Conservation (phyloP, 2,113 vertebrate genomes). For the Capreolus pygargus region DNA sequence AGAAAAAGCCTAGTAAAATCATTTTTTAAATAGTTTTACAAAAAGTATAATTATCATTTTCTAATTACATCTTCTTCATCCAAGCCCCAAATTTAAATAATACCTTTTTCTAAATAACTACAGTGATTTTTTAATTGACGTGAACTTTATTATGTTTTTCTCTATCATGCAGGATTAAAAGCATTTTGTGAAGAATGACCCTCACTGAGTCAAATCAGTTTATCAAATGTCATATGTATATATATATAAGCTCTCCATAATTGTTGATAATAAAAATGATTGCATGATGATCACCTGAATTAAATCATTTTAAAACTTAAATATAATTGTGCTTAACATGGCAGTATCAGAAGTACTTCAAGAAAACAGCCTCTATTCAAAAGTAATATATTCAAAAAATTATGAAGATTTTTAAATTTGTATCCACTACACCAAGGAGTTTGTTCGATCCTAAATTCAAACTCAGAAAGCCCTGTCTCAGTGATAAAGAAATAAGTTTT, state of each 20-base stretch:
- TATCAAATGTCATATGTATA: not conserved
- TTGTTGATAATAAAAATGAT: not conserved
- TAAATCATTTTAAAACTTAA: constrained; percentile 21
- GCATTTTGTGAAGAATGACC: not conserved
- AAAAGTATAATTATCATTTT: not conserved
- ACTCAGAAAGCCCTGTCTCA: constrained; percentile 31
- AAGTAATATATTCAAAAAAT: constrained; percentile 49
- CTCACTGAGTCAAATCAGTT: not conserved
- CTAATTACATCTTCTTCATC: not conserved
- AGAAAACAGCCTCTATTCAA: constrained; percentile 30
- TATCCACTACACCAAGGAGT: not conserved
- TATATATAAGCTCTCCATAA: not conserved
- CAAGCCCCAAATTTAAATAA: not conserved
- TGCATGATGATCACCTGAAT: constrained; percentile 17
- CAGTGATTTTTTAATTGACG: not conserved
- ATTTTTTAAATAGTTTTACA: not conserved
- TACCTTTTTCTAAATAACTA: not conserved
- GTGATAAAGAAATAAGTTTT: constrained; percentile 1
- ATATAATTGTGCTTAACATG: constrained; percentile 28
- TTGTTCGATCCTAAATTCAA: not conserved
- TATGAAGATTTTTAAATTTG: not conserved
- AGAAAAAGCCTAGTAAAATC: not conserved
- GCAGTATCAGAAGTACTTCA: not conserved
- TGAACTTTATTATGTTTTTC: not conserved
- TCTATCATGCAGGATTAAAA: not conserved